Evolutionary conservation across 2,797 vertebrate species (phyloP).

Genomic region (Natrix natrix): DNA sequence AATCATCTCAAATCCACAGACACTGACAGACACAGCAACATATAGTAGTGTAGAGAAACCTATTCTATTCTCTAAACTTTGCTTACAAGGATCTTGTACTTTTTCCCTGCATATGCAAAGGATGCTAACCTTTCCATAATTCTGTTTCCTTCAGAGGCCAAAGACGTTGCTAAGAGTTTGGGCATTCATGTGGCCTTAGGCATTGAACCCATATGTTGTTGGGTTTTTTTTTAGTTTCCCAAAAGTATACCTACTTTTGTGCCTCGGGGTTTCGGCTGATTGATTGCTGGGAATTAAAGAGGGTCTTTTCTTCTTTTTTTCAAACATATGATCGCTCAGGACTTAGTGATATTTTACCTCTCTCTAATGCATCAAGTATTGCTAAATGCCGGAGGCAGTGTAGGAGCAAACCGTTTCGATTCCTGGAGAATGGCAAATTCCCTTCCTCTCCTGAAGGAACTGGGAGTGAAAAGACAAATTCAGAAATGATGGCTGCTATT

Average conservation of each 20-base stretch:
- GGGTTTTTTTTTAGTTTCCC: slow-evolving; percentile 21
- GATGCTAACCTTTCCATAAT: not conserved
- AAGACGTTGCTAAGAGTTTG: slow-evolving; percentile 11
- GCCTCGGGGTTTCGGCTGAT: slow-evolving; percentile 27
- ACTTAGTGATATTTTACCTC: slow-evolving; percentile 20
- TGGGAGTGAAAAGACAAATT: not conserved
- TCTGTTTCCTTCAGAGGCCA: not conserved
- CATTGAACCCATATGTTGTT: slow-evolving; percentile 20
- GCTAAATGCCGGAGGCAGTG: slow-evolving; percentile 3
- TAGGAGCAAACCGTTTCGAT: slow-evolving; percentile 5
- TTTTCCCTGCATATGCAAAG: slow-evolving; percentile 4
- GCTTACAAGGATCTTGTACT: not conserved
- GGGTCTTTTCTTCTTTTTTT: not conserved
- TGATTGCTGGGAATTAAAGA: slow-evolving; percentile 32
- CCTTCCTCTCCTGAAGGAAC: slow-evolving; percentile 4
- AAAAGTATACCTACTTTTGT: slow-evolving; percentile 22
- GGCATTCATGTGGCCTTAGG: slow-evolving; percentile 11
- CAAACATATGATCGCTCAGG: slow-evolving; percentile 18
- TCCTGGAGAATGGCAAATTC: not conserved
- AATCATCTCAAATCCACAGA: not conserved
- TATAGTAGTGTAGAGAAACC: not conserved
- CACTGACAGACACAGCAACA: not conserved
- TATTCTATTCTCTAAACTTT: not conserved
- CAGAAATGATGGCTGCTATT: not conserved
- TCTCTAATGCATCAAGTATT: slow-evolving; percentile 11